Percentiles rank a stretch among this genome's conserved stretches.
Evolutionary conservation across 2,888 invertebrate genomes (phyloP).

Genomic region (Apeira syringaria): DNA sequence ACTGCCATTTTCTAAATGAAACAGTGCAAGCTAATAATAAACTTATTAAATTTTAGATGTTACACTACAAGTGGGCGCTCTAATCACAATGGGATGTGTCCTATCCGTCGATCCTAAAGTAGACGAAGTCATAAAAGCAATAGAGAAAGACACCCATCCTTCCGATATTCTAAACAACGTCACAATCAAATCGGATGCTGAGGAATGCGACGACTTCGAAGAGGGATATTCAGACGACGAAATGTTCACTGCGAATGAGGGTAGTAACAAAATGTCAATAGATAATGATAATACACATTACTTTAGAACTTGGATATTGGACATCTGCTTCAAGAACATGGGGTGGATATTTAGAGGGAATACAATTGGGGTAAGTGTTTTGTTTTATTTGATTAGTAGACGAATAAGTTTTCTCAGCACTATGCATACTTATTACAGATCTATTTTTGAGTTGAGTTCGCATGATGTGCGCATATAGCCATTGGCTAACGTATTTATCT

Average conservation of each 20-base stretch:
- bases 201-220: constrained; percentile 71
- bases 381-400: too few species aligned
- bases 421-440: too few species aligned
- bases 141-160: constrained; percentile 68
- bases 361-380: constrained; percentile 54
- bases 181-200: constrained; percentile 40
- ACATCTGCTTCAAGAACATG: constrained; percentile 84
- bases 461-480: too few species aligned
- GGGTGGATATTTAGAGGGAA: constrained; percentile 66
- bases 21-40: too few species aligned
- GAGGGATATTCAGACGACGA: constrained; percentile 77
- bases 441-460: too few species aligned
- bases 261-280: constrained; percentile 32
- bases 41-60: constrained; percentile 86
- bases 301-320: constrained; percentile 84
- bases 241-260: constrained; percentile 52
- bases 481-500: too few species aligned
- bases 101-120: constrained; percentile 86
- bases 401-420: too few species aligned
- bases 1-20: too few species aligned
- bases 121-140: constrained; percentile 84
- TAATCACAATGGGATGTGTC: constrained; percentile 89
- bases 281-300: constrained; percentile 44
- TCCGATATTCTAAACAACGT: constrained; percentile 35
- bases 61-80: constrained; percentile 88